phyloP scores from a whole-genome alignment of 2,113 vertebrate genomes.

The Cyprinodon tularosa region DNA sequence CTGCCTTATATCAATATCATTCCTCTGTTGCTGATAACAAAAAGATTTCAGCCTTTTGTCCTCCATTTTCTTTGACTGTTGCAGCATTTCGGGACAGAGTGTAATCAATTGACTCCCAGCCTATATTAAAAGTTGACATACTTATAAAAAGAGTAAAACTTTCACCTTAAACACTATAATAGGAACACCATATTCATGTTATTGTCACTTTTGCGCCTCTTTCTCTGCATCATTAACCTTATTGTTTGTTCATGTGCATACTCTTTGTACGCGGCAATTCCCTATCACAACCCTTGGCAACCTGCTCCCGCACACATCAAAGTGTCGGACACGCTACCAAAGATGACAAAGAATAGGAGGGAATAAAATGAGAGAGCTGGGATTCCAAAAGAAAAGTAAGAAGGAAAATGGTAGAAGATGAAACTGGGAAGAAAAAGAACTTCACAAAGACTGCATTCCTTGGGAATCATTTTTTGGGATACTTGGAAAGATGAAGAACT shows the following conservation, averaged over 20 bases:
- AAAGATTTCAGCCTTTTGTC: conserved; percentile 26
- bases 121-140: conserved; percentile 57
- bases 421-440: background rate
- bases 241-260: conserved; percentile 10
- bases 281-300: conserved; percentile 14
- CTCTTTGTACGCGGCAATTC: conserved; percentile 9
- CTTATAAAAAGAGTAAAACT: conserved; percentile 31
- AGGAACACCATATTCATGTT: conserved; percentile 44
- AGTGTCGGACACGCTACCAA: conserved; percentile 84
- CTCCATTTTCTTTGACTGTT: conserved; percentile 38
- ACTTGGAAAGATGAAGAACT: conserved; percentile 28
- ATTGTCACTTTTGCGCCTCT: conserved; percentile 32
- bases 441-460: conserved; percentile 33
- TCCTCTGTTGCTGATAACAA: conserved; percentile 22
- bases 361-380: conserved; percentile 59
- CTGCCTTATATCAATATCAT: conserved; percentile 30
- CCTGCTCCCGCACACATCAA: conserved; percentile 75
- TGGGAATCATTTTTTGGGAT: conserved; percentile 30
- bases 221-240: conserved; percentile 34
- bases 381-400: conserved; percentile 42
- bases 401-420: conserved; percentile 2
- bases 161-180: conserved; percentile 31
- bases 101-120: conserved; percentile 43
- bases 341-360: conserved; percentile 80
- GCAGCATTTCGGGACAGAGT: conserved; percentile 11